Evolutionary conservation across 2,113 vertebrate species (phyloP).

Genomic region (Gila orcuttii): DNA sequence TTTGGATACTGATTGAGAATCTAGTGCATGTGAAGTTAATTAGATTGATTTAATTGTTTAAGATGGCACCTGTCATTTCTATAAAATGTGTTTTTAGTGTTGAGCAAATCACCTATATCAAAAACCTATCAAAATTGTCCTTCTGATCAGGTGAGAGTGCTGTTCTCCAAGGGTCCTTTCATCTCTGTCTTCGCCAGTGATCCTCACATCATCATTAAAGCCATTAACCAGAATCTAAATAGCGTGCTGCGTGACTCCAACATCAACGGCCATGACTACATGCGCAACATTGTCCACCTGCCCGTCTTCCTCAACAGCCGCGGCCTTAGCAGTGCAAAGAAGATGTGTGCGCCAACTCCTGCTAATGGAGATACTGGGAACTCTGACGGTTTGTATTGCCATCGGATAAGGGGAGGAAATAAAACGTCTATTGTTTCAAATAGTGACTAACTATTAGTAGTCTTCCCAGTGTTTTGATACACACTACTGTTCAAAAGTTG

Average conservation of each 20-base stretch:
- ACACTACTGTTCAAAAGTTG: neutral
- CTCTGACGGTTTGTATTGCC: slow-evolving; percentile 67
- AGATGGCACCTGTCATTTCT: neutral
- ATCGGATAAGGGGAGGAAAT: neutral
- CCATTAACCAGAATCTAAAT: slow-evolving; percentile 98
- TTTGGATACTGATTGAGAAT: neutral
- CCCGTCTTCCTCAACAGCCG: slow-evolving; percentile 96
- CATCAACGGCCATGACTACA: slow-evolving; percentile 98
- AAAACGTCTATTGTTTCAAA: neutral
- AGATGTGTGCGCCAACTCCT: slow-evolving; percentile 76
- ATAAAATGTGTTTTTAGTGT: neutral
- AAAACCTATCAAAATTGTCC: neutral
- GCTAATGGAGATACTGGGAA: slow-evolving; percentile 84
- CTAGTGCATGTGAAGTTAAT: neutral
- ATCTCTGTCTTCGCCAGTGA: slow-evolving; percentile 98
- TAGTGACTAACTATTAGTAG: neutral
- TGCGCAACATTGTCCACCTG: slow-evolving; percentile 95
- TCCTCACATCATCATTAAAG: slow-evolving; percentile 98
- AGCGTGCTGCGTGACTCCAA: slow-evolving; percentile 95
- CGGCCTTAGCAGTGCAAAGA: slow-evolving; percentile 86
- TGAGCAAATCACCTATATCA: neutral
- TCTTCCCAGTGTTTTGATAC: neutral
- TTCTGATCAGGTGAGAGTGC: slow-evolving; percentile 83
- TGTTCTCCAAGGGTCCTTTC: slow-evolving; percentile 96
- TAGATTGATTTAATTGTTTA: neutral